Evolutionary conservation across 2,113 vertebrate species (phyloP).

Genomic region (Crotalus horridus): DNA sequence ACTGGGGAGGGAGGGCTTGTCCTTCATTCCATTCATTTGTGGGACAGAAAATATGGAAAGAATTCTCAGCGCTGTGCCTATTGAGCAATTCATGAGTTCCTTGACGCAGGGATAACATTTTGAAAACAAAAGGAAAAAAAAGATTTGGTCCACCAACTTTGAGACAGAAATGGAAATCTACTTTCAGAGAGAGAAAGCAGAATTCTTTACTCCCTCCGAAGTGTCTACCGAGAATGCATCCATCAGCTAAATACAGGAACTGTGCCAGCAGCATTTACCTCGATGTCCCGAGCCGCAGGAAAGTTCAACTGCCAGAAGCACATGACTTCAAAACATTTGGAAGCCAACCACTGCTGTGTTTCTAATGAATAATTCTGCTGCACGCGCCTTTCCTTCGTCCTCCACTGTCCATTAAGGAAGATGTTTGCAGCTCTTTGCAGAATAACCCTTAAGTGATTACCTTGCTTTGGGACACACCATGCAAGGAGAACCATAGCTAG

Average conservation of each 20-base stretch:
- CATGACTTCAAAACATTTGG: conserved; percentile 32
- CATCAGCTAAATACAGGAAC: conserved; percentile 49
- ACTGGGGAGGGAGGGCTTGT: too few relatives aligned
- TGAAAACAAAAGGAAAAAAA: background rate
- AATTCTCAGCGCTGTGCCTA: background rate
- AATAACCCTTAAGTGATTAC: conserved; percentile 28
- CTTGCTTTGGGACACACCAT: background rate
- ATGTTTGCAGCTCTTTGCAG: conserved; percentile 24
- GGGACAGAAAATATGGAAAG: background rate
- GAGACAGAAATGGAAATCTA: background rate
- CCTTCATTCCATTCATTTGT: too few relatives aligned
- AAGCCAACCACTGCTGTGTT: conserved; percentile 41
- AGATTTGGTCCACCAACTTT: background rate
- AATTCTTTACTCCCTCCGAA: background rate
- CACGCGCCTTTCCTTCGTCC: conserved; percentile 44
- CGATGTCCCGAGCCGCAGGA: conserved; percentile 42
- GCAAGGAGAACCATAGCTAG: background rate
- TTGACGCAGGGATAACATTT: background rate
- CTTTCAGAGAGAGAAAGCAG: background rate
- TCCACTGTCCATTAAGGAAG: conserved; percentile 37
- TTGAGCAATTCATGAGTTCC: background rate
- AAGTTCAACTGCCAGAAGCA: conserved; percentile 40
- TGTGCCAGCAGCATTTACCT: conserved; percentile 5
- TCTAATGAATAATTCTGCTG: conserved; percentile 49
- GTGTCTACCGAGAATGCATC: conserved; percentile 3